Base-by-base conservation (phyloP, 2,888 invertebrate genomes). In the Galeruca laticollis region DNA sequence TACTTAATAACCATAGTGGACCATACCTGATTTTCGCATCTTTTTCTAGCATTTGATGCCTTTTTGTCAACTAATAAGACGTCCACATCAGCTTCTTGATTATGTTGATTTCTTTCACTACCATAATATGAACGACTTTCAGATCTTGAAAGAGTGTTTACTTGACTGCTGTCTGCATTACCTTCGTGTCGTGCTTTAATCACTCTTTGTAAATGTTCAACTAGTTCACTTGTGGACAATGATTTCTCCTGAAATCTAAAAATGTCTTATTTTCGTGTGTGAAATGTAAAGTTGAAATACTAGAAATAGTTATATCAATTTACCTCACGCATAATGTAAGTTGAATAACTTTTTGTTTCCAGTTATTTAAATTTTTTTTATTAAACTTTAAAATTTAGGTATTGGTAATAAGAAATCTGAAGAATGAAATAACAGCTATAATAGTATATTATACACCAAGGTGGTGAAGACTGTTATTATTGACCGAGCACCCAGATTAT, bases 1-100 rank as follows among this genome's bases (percentile, higher is more conserved):
- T n/a, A n/a, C n/a, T n/a, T n/a, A n/a, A n/a, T n/a, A n/a, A n/a
- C 3, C 6, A 26, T 26, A 26, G 10, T 15, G 21, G 5, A 79
- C 84, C 83, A 77, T 79, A 93, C 93, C 87, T 93, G 92, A 79
- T 89, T 90, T 84, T 94, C 94, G 73, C 89, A 89, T 65, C 92
- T 88, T 70, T 91, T 87, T 76, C 89, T 90, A 2, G 88, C 86
- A 79, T 89, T 91, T 13, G 90, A 88, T 0, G 90, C 88, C 73
- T 92, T 85, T 80, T 92, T 90, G 51, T 93, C 93, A 37, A 87
- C 88, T 81, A 93, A 92, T 0, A 88, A 87, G 26, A 93, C 89
- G 8, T 91, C 90, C 0, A 89, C 88, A 52, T 84, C 87, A 0
- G 89, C 87, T 52, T 86, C 85, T 65, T 71, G 71, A 37, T 71